These are phyloP conservation scores for Bembecia ichneumoniformis DNA, from an alignment of 2,888 invertebrate species.

Conservation along the genomic window DNA sequence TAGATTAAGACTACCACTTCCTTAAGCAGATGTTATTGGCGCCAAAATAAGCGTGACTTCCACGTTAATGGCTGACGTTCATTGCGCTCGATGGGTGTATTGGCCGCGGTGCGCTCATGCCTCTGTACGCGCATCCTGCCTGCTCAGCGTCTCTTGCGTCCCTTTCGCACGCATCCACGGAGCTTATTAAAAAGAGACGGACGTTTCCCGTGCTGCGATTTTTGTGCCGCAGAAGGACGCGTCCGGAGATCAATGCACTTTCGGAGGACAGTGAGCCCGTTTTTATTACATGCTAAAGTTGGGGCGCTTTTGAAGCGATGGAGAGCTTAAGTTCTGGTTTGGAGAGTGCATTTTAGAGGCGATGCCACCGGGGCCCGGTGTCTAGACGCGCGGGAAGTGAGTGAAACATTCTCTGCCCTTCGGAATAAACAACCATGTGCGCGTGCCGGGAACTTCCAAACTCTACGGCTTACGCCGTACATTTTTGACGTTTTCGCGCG, in stretches of 20 bases:
- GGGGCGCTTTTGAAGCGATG: constrained; percentile 32
- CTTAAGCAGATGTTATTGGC: constrained; percentile 38
- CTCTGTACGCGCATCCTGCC: constrained; percentile 59
- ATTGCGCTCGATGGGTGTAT: constrained; percentile 70
- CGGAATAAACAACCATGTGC: constrained; percentile 19
- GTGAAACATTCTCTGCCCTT: constrained; percentile 34
- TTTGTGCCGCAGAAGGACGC: constrained; percentile 68
- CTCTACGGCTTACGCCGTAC: neutral
- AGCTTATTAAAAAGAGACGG: constrained; percentile 44
- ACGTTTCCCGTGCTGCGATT: constrained; percentile 62
- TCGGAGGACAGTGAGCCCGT: constrained; percentile 63
- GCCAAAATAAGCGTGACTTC: constrained; percentile 63
- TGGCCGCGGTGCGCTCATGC: constrained; percentile 53
- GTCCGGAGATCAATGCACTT: constrained; percentile 69
- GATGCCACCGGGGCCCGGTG: constrained; percentile 25
- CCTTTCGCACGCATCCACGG: constrained; percentile 39
- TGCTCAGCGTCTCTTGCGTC: constrained; percentile 51
- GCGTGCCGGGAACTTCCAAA: constrained; percentile 12
- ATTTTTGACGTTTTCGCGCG: no score
- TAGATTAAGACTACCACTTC: constrained; percentile 12
- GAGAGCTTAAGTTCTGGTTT: constrained; percentile 36
- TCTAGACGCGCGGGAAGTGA: constrained; percentile 63
- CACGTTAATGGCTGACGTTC: constrained; percentile 62
- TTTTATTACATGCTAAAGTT: constrained; percentile 56
- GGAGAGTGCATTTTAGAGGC: constrained; percentile 41